These are phyloP conservation scores for Oncorhynchus nerka DNA, from an alignment of 2,113 vertebrate species.

Conservation along the genomic window DNA sequence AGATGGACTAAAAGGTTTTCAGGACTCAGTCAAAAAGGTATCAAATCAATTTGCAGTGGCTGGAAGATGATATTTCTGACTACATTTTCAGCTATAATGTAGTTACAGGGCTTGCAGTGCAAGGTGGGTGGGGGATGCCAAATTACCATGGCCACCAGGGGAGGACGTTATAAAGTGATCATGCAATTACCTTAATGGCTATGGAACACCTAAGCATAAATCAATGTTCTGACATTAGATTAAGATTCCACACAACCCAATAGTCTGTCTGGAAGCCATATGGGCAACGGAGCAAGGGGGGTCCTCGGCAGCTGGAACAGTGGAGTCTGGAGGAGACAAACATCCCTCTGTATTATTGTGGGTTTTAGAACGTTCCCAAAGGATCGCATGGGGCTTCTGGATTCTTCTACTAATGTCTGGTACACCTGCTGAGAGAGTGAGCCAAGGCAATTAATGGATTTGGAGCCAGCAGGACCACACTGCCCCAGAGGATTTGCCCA, in stretches of 20 bases:
- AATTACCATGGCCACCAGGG: conserved; percentile 60
- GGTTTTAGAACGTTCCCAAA: conserved; percentile 32
- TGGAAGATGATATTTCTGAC: conserved; percentile 68
- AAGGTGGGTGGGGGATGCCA: conserved; percentile 35
- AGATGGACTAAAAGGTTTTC: conserved; percentile 63
- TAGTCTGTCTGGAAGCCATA: conserved; percentile 45
- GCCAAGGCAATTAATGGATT: conserved; percentile 59
- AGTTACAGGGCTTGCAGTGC: conserved; percentile 58
- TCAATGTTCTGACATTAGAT: conserved; percentile 73
- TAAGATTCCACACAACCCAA: conserved; percentile 45
- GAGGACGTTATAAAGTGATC: conserved; percentile 77
- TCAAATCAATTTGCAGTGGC: conserved; percentile 67
- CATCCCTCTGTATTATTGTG: background rate
- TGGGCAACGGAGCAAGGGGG: background rate
- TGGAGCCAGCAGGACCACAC: conserved; percentile 32
- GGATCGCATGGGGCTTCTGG: conserved; percentile 25
- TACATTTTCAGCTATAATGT: conserved; percentile 63
- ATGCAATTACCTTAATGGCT: conserved; percentile 78
- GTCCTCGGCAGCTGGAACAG: conserved; percentile 4
- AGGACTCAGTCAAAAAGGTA: conserved; percentile 56
- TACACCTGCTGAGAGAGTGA: conserved; percentile 43
- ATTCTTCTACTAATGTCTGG: conserved; percentile 33
- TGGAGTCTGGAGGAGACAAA: conserved; percentile 12
- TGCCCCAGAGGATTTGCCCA: conserved; percentile 37
- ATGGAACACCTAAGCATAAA: conserved; percentile 71